phyloP scores from a whole-genome alignment of 1,140 invertebrate species.

The Neodiprion fabricii region DNA sequence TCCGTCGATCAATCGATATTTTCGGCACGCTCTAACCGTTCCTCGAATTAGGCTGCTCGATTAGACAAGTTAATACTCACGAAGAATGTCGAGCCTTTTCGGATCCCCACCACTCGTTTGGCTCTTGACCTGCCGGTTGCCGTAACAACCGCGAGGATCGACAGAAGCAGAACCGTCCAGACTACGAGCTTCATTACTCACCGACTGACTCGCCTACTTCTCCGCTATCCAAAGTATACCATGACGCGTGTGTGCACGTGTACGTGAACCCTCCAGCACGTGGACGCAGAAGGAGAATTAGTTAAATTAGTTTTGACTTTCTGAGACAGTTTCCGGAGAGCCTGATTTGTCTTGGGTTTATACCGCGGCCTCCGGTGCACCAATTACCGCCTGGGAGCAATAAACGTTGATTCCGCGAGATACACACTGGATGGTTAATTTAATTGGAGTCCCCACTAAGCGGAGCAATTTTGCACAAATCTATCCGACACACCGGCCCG shows the following conservation, averaged over 20 bases:
- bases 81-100: not conserved
- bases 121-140: not conserved
- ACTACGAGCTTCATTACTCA: not conserved
- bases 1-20: no score
- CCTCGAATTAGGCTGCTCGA: not conserved
- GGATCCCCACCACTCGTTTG: not conserved
- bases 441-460: not conserved
- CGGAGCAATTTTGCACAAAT: slow-evolving; percentile 3
- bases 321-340: slow-evolving; percentile 13
- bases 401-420: slow-evolving; percentile 34
- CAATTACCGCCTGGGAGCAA: slow-evolving; percentile 36
- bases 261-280: slow-evolving; percentile 21
- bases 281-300: slow-evolving; percentile 22
- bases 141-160: not conserved
- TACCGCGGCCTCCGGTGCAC: slow-evolving; percentile 20
- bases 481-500: not conserved
- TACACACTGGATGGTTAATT: slow-evolving; percentile 20
- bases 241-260: not conserved
- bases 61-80: not conserved
- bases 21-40: not conserved
- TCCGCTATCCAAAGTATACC: not conserved
- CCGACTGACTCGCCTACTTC: not conserved
- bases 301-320: slow-evolving; percentile 30
- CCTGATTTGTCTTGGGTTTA: slow-evolving; percentile 33
- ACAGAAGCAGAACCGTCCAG: not conserved